Conservation (phyloP, 1,140 invertebrate species). For the Rhopalosiphum padi region DNA sequence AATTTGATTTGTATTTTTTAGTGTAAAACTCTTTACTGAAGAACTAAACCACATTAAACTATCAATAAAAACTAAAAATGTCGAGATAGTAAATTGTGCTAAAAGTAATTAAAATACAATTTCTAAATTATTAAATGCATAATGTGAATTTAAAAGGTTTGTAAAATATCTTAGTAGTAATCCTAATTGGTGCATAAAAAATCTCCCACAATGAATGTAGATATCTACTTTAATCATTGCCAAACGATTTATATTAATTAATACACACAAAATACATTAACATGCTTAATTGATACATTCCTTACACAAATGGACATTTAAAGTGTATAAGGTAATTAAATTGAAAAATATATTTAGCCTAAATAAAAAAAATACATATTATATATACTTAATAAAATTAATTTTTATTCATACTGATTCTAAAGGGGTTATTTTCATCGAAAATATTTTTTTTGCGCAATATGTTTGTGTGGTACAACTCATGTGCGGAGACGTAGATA, state of each 20-base stretch:
- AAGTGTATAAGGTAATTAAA: not conserved
- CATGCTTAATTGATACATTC: not conserved
- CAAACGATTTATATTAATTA: not conserved
- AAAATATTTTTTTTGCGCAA: not conserved
- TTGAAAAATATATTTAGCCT: no score
- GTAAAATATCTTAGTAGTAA: not conserved
- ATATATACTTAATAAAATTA: not conserved
- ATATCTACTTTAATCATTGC: not conserved
- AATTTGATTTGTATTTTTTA: not conserved
- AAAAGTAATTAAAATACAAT: constrained; percentile 41
- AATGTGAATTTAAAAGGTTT: not conserved
- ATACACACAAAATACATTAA: not conserved
- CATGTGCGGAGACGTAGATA: not conserved
- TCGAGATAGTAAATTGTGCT: constrained; percentile 38
- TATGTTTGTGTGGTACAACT: not conserved
- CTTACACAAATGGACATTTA: not conserved
- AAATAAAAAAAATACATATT: not conserved
- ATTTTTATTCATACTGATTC: not conserved
- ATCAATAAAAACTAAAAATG: not conserved
- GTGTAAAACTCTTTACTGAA: not conserved
- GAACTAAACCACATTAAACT: not conserved
- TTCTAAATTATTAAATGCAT: constrained; percentile 17
- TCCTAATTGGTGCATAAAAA: not conserved
- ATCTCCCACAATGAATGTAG: not conserved
- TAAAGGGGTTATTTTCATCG: not conserved